Percentiles rank a stretch among this genome's conserved stretches.
phyloP scores from a whole-genome alignment of 1,140 invertebrate genomes.

The Cyclargus thomasi region DNA sequence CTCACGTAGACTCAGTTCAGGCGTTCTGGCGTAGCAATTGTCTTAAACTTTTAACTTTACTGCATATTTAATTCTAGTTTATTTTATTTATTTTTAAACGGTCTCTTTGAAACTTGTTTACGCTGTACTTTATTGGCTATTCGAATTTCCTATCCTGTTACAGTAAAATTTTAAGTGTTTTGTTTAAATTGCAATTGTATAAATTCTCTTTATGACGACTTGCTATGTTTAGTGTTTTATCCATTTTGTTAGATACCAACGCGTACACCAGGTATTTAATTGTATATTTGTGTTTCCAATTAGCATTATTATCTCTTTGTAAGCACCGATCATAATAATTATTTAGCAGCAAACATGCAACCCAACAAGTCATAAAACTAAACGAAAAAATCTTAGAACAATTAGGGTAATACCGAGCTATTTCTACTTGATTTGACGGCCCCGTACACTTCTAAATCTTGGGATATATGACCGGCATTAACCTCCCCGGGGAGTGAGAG shows the following conservation, averaged over 20 bases:
- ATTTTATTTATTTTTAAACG: constrained; percentile 3
- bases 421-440: constrained; percentile 14
- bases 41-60: constrained; percentile 16
- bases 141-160: background rate
- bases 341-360: background rate
- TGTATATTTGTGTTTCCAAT: too few species aligned
- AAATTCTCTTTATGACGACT: too few species aligned
- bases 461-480: constrained; percentile 11
- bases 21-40: background rate
- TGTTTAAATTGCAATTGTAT: background rate
- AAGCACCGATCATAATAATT: background rate
- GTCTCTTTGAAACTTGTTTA: background rate
- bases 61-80: constrained; percentile 11
- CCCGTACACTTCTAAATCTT: constrained; percentile 5
- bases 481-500: background rate
- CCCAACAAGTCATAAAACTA: background rate
- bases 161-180: background rate
- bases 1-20: constrained; percentile 1
- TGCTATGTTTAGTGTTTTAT: too few species aligned
- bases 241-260: too few species aligned
- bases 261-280: too few species aligned
- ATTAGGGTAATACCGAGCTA: background rate
- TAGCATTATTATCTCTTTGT: background rate
- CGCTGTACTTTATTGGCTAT: background rate
- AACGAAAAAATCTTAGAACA: background rate